Evolutionary conservation across 64 coral and sea anemone species (phyloP).

Genomic region (Pocillopora verrucosa): DNA sequence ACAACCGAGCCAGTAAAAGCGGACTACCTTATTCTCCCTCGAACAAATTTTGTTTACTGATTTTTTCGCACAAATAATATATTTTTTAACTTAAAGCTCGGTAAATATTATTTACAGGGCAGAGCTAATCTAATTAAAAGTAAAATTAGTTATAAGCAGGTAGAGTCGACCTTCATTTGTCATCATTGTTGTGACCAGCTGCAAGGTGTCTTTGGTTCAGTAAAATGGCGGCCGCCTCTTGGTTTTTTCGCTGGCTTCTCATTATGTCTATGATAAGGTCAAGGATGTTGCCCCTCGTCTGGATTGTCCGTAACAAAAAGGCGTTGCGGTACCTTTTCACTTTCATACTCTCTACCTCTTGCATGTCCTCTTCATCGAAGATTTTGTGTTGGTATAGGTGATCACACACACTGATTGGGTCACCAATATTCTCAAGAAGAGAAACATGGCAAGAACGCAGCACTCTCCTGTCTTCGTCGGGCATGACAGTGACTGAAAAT

Average conservation of each 20-base stretch:
- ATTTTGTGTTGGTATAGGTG: slow-evolving; percentile 21
- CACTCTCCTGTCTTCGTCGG: not conserved
- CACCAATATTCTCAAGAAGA: slow-evolving; percentile 4
- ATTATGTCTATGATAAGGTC: slow-evolving; percentile 26
- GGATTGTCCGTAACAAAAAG: not conserved
- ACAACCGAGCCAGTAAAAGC: too few relatives aligned
- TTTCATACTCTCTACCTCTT: not conserved
- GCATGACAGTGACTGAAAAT: not conserved
- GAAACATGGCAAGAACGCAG: slow-evolving; percentile 2
- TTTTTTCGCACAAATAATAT: too few relatives aligned
- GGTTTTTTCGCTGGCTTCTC: not conserved
- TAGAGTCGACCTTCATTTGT: too few relatives aligned
- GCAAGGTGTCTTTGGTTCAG: not conserved
- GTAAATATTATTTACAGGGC: too few relatives aligned
- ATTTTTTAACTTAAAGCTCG: too few relatives aligned
- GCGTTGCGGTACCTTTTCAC: not conserved
- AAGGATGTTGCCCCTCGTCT: slow-evolving; percentile 16
- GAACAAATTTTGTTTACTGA: too few relatives aligned
- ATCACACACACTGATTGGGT: not conserved
- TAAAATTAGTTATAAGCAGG: too few relatives aligned
- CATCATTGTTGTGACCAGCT: too few relatives aligned
- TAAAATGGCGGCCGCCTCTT: slow-evolving; percentile 8
- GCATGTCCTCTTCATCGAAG: not conserved
- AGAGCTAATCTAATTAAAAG: too few relatives aligned
- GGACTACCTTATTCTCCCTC: too few relatives aligned